A percentile compares a stretch with the other conserved stretches of the same genome.
These are phyloP conservation scores for Clinocottus analis DNA, from an alignment of 2,113 vertebrate species.

Conservation along the genomic window DNA sequence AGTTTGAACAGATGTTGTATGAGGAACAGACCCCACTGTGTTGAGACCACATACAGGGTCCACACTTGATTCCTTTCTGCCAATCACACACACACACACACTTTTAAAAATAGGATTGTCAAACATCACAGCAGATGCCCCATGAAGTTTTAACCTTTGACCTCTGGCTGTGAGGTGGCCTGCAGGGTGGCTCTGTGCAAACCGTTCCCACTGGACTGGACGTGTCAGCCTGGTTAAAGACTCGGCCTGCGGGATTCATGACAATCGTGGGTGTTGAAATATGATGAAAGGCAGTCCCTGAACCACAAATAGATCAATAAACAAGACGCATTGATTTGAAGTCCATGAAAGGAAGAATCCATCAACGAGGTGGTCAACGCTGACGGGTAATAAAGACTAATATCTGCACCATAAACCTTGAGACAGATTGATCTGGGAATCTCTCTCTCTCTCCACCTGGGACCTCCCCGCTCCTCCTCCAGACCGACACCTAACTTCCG, in stretches of 20 bases:
- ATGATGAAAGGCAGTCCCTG: background rate
- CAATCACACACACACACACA: conserved; percentile 5
- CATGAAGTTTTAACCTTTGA: conserved; percentile 31
- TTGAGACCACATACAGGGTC: conserved; percentile 26
- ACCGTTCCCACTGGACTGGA: background rate
- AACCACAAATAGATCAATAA: background rate
- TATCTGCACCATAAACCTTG: background rate
- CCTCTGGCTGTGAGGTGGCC: conserved; percentile 39
- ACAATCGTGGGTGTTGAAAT: background rate
- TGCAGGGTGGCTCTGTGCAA: conserved; percentile 24
- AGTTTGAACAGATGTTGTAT: conserved; percentile 41
- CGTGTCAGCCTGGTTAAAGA: background rate
- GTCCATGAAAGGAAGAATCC: background rate
- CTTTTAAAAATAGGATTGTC: conserved; percentile 21
- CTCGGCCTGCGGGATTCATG: background rate
- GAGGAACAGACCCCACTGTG: conserved; percentile 21
- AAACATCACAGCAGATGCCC: background rate
- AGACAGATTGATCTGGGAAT: conserved; percentile 7
- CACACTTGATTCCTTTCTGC: background rate
- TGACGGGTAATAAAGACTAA: conserved; percentile 5
- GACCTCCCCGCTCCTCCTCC: conserved; percentile 61
- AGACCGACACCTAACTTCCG: conserved; percentile 74
- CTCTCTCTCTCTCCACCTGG: conserved; percentile 52
- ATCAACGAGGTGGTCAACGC: background rate
- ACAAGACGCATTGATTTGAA: background rate